phyloP scores from a whole-genome alignment of 2,113 vertebrate species.

The Myiagra hebetior region DNA sequence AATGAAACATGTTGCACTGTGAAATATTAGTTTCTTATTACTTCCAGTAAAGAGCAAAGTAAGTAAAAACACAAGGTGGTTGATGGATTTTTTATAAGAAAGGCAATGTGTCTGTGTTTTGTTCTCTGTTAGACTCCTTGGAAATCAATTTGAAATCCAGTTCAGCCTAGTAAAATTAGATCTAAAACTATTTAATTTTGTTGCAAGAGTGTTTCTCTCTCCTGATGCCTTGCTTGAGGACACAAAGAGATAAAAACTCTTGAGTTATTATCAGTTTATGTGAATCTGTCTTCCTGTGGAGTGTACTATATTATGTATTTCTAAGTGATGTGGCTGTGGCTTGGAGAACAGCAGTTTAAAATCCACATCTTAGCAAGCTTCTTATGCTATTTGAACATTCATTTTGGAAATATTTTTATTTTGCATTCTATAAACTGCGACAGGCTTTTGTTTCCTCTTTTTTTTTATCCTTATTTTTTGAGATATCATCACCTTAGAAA shows the following conservation, averaged over 20 bases:
- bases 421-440: not conserved
- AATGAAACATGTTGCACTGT: slow-evolving; percentile 7
- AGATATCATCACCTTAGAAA: not conserved
- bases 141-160: slow-evolving; percentile 74
- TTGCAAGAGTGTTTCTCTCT: slow-evolving; percentile 67
- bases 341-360: slow-evolving; percentile 42
- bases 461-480: not conserved
- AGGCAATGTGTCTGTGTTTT: slow-evolving; percentile 17
- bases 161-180: slow-evolving; percentile 76
- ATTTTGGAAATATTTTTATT: slow-evolving; percentile 28
- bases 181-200: slow-evolving; percentile 77
- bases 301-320: slow-evolving; percentile 24
- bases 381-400: not conserved
- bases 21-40: slow-evolving; percentile 71
- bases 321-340: slow-evolving; percentile 2
- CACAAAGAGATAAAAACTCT: slow-evolving; percentile 62
- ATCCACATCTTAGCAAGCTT: not conserved
- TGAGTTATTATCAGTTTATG: slow-evolving; percentile 61
- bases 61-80: slow-evolving; percentile 46
- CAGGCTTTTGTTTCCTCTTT: not conserved
- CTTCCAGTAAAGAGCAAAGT: slow-evolving; percentile 58
- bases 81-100: slow-evolving; percentile 65
- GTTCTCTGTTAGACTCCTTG: slow-evolving; percentile 64
- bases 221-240: slow-evolving; percentile 61
- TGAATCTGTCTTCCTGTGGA: slow-evolving; percentile 35